A percentile compares a stretch with the other conserved stretches of the same genome.
phyloP scores from a whole-genome alignment of 2,888 invertebrate genomes.

The Meteorus cinctellus region DNA sequence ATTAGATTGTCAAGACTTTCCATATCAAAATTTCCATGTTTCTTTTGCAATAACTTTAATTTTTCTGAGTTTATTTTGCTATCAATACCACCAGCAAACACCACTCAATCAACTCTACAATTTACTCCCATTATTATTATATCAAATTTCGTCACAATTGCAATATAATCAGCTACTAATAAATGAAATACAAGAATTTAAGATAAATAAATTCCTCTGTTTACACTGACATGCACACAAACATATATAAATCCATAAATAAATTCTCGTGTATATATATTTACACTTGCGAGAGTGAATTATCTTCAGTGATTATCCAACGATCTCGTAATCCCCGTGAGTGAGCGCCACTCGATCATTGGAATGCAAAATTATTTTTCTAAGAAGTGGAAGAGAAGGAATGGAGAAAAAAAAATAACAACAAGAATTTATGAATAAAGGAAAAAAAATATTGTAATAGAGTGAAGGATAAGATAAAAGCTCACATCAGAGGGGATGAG shows the following conservation, averaged over 20 bases:
- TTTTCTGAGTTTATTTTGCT: too few species aligned
- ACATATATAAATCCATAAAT: neutral
- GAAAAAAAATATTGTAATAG: neutral
- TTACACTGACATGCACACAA: too few species aligned
- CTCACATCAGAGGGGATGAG: neutral
- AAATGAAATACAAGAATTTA: too few species aligned
- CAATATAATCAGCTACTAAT: too few species aligned
- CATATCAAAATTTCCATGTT: too few species aligned
- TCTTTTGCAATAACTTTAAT: too few species aligned
- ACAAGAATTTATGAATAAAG: slow-evolving; percentile 13
- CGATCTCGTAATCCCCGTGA: slow-evolving; percentile 15
- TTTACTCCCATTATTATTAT: too few species aligned
- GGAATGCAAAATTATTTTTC: slow-evolving; percentile 24
- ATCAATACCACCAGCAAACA: too few species aligned
- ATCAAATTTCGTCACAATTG: too few species aligned
- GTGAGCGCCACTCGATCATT: slow-evolving; percentile 25
- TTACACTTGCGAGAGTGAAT: slow-evolving; percentile 2
- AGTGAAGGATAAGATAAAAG: slow-evolving; percentile 4
- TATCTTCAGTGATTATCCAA: slow-evolving; percentile 19
- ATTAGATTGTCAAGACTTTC: too few species aligned
- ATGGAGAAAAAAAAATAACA: neutral
- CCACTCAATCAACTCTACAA: too few species aligned
- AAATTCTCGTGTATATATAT: neutral
- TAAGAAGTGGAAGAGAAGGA: neutral
- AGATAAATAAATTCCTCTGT: too few species aligned